phyloP scores from a whole-genome alignment of 92 coral and sea anemone genomes.

The Phenganax subtilis region DNA sequence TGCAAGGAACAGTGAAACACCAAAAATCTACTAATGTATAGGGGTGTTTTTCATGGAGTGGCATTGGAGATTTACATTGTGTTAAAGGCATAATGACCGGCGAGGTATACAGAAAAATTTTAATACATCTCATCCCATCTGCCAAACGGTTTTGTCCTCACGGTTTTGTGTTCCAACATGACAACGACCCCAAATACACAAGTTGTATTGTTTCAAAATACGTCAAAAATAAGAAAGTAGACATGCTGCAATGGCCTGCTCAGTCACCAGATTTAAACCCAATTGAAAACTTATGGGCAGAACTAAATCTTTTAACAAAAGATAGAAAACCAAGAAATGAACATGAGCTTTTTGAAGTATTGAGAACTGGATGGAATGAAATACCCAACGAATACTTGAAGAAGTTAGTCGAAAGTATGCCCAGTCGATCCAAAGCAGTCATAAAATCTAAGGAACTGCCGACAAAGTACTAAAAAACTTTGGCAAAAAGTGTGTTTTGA shows the following conservation, averaged over 20 bases:
- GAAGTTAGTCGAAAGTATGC: constrained; percentile 8
- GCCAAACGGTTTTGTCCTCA: constrained; percentile 16
- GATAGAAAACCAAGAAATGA: constrained; percentile 16
- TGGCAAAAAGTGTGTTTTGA: no score
- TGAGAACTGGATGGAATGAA: background rate
- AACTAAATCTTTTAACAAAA: constrained; percentile 8
- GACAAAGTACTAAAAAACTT: background rate
- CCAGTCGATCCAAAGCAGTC: constrained; percentile 16
- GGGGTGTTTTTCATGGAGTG: background rate
- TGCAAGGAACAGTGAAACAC: constrained; percentile 30
- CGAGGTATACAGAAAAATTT: background rate
- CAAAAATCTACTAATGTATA: background rate
- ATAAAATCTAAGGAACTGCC: constrained; percentile 15
- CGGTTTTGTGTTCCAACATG: constrained; percentile 29
- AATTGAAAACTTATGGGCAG: constrained; percentile 35
- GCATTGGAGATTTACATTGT: background rate
- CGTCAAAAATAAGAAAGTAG: background rate
- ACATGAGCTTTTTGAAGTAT: constrained; percentile 7
- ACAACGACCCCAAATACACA: constrained; percentile 39
- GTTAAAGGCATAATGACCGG: no score
- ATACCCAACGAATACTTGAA: constrained; percentile 1
- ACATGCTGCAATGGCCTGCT: constrained; percentile 35
- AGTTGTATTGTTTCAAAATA: constrained; percentile 10
- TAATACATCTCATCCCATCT: constrained; percentile 24
- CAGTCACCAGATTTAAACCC: constrained; percentile 38